Evolutionary conservation across 2,113 vertebrate genomes (phyloP), one percentile per base, ranked within the genome.

Genomic region (Rallus limicola): DNA sequence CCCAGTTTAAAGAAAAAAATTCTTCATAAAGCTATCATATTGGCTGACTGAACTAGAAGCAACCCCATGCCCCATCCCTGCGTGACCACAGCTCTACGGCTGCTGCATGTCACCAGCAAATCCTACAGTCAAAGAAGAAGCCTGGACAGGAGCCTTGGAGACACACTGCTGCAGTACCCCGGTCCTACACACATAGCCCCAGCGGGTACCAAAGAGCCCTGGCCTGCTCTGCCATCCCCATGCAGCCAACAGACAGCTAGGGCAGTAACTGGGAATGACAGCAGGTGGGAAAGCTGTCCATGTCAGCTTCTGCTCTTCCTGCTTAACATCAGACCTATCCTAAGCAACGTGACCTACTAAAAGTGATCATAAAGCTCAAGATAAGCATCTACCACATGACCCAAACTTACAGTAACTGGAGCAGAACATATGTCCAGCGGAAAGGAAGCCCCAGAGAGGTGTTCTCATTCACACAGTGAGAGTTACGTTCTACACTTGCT

Each of bases 171-270:
- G 33, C 60, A 52, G 44, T 2, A 25, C 19, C 20, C 70, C n/a
- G 60, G 42, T 38, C 70, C 56, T 5, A 56, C 29, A 63, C 13
- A 18, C 19, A 14, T 5, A 1, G 1, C 15, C 3, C 23, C 50
- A 71, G 72, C 0, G 0, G 29, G 34, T 5, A 4, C 26, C 16
- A 11, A 38, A 0, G 0, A 76, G 40, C 31, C 50, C 42, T 1
- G 8, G 48, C 69, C 74, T 29, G 31, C 29, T 64, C 76, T 62
- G 52, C 60, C 76, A 69, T 2, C 33, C 38, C 29, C 69, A 17
- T 2, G 0, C 17, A 44, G 59, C 20, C 65, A 26, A 14, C 10
- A 63, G n/a, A 28, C 38, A 68, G 42, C 40, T 4, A 8, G 3
- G 16, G 33, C 31, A 31, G 17, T 19, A 64, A 64, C 38, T 33